These are phyloP conservation scores for human DNA, from an alignment of 2,113 vertebrate species.

Conservation along the genomic window GRCh38 chr9:123687001-123687500, in stretches of 20 bases:
- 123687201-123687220: slow-evolving; percentile 50
- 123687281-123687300: slow-evolving; percentile 85
- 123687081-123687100: slow-evolving; percentile 58
- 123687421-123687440: slow-evolving; percentile 95
- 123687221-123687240: slow-evolving; percentile 65
- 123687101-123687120: slow-evolving; percentile 42
- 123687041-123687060: slow-evolving; percentile 62
- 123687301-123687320: slow-evolving; percentile 86
- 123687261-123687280: slow-evolving; percentile 87
- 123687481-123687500: slow-evolving; percentile 81
- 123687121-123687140: slow-evolving; percentile 12
- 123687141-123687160: neutral
- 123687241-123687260: slow-evolving; percentile 64
- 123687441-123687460: slow-evolving; percentile 99
- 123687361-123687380: slow-evolving; percentile 99
- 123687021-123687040: slow-evolving; percentile 73
- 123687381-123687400: slow-evolving; percentile 92
- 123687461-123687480: slow-evolving; percentile 86
- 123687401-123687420: slow-evolving; percentile 93
- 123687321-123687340: slow-evolving; percentile 91
- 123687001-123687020: slow-evolving; percentile 70
- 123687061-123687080: slow-evolving; percentile 69
- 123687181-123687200: slow-evolving; percentile 57
- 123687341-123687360: slow-evolving; percentile 95
- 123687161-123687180: slow-evolving; percentile 43